A percentile compares a stretch with the other conserved stretches of the same genome.
Evolutionary conservation across 2,113 vertebrate species (phyloP).

Genomic region (Oryzias melastigma): DNA sequence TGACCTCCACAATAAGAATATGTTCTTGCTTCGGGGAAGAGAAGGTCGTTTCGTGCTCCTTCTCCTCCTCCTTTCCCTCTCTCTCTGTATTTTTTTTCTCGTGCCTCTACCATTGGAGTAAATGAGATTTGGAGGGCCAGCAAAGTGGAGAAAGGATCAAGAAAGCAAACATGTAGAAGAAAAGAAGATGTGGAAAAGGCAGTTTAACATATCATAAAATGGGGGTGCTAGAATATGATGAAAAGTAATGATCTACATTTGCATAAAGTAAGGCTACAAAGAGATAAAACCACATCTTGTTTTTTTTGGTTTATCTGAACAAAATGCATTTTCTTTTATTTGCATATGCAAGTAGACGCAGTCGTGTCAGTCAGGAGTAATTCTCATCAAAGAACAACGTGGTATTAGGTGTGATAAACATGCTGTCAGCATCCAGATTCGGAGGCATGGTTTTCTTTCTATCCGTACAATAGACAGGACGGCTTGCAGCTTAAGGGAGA

Average conservation of each 20-base stretch:
- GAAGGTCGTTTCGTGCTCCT: conserved; percentile 75
- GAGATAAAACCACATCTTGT: conserved; percentile 29
- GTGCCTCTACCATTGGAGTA: conserved; percentile 69
- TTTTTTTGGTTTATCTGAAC: conserved; percentile 15
- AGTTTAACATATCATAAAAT: conserved; percentile 47
- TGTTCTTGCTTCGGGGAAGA: conserved; percentile 78
- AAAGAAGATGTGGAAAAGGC: conserved; percentile 38
- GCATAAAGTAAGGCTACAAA: conserved; percentile 39
- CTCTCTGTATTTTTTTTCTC: conserved; percentile 19
- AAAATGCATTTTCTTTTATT: conserved; percentile 24
- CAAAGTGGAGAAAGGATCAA: conserved; percentile 65
- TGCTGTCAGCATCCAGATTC: conserved; percentile 22
- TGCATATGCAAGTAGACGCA: conserved; percentile 11
- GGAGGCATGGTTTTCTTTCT: conserved; percentile 33
- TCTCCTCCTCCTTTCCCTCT: conserved; percentile 39
- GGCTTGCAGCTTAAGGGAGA: conserved; percentile 27
- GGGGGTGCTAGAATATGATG: conserved; percentile 40
- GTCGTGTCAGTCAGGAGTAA: conserved; percentile 44
- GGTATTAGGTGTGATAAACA: conserved; percentile 10
- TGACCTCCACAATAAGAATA: conserved; percentile 78
- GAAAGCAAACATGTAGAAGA: conserved; percentile 58
- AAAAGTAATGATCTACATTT: conserved; percentile 47
- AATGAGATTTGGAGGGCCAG: conserved; percentile 73
- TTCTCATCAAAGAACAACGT: conserved; percentile 43
- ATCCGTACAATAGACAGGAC: conserved; percentile 44